A percentile compares a stretch with the other conserved stretches of the same genome.
phyloP scores from a whole-genome alignment of 2,797 vertebrate genomes.

The Heterohyrax brucei region DNA sequence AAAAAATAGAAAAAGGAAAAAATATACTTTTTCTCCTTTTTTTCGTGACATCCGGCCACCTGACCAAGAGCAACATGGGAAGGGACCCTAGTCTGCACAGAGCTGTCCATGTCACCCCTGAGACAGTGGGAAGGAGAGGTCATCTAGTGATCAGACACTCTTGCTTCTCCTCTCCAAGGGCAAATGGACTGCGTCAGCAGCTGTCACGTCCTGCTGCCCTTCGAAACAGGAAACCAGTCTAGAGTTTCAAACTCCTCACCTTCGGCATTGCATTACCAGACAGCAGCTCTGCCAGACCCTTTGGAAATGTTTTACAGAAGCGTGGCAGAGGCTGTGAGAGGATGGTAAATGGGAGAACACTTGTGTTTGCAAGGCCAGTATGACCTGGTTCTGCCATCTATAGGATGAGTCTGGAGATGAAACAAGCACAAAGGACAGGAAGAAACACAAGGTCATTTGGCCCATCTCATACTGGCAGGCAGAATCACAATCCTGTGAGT shows the following conservation, averaged over 20 bases:
- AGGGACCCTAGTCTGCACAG: neutral
- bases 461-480: neutral
- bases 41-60: conserved; percentile 38
- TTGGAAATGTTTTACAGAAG: conserved; percentile 8
- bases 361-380: neutral
- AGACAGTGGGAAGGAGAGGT: conserved; percentile 15
- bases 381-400: neutral
- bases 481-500: neutral
- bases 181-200: conserved; percentile 57
- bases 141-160: neutral
- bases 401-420: neutral
- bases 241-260: conserved; percentile 71
- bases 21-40: conserved; percentile 40
- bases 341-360: neutral
- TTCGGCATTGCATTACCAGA: conserved; percentile 64
- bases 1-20: conserved; percentile 22
- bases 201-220: conserved; percentile 71
- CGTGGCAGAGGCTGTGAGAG: neutral
- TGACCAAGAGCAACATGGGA: neutral
- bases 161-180: conserved; percentile 61
- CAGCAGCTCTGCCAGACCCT: conserved; percentile 18
- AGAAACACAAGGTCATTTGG: neutral
- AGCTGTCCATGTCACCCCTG: neutral
- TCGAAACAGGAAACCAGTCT: conserved; percentile 78
- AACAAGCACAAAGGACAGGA: neutral